Evolutionary conservation across 2,113 vertebrate species (phyloP), one percentile per base, ranked within the genome.

Genomic region (Ceyx cyanopectus): DNA sequence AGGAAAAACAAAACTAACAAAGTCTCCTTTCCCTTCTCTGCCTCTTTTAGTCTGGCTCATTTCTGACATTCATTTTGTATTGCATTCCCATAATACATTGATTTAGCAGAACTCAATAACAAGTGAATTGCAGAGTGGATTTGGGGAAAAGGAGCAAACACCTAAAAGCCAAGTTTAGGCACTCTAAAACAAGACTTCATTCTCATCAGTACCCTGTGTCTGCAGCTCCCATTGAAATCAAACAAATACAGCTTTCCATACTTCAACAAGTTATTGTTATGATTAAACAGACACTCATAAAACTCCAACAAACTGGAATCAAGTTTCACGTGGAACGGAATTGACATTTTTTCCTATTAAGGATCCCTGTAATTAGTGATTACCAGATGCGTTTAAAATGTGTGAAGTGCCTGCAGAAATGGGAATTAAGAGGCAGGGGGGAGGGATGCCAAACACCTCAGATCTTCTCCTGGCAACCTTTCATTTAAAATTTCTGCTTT

Each of bases 251-350:
- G 57, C 77, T 93, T 93, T 76, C 79, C 81, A 61, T 83, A 67
- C 88, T 96, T 91, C 48, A 81, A 1, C 5, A 8, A 92, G 90
- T 40, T 83, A 85, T 75, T 94, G 62, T 92, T 93, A 74, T 65
- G 84, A 92, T 95, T 94, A 79, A 95, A 90, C 77, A 97, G 87
- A 94, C 84, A 96, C 57, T 87, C 83, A 57, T 92, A 96, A 96
- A 97, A 90, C 51, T 79, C 54, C 75, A 95, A 85, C 73, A 94
- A 92, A 24, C 27, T 91, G 79, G 89, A 87, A 91, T 95, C 63
- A 65, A 80, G 67, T 95, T 96, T 94, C 92, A 87, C 57, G 17
- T 74, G 79, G 74, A 86, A 72, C 54, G 32, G 67, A 89, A 85
- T 6, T 79, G 83, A 21, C 62, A 0, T 73, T 50, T 74, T 89